Percentiles rank a stretch among this genome's conserved stretches.
Evolutionary conservation across 2,888 invertebrate species (phyloP).

Genomic region (Lepidocyrtinus sp.): DNA sequence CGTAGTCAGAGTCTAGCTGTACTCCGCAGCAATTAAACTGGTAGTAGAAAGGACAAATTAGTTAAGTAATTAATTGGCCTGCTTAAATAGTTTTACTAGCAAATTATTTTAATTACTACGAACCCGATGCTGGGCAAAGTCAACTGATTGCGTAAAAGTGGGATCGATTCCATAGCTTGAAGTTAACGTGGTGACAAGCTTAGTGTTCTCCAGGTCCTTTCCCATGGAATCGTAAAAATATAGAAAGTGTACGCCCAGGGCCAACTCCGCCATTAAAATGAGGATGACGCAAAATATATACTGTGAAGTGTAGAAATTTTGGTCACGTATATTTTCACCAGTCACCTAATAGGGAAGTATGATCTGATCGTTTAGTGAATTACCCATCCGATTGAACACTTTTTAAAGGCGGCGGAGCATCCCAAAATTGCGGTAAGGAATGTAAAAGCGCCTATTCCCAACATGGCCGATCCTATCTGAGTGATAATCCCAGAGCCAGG

Average conservation of each 20-base stretch:
- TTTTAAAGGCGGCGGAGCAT: constrained; percentile 65
- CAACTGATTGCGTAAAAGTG: constrained; percentile 67
- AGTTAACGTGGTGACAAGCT: constrained; percentile 64
- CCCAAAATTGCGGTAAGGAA: constrained; percentile 68
- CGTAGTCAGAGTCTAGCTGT: constrained; percentile 67
- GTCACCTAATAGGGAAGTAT: no score
- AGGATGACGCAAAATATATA: constrained; percentile 67
- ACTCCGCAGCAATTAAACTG: constrained; percentile 70
- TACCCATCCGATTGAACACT: constrained; percentile 70
- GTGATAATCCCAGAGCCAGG: constrained; percentile 66
- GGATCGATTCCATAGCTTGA: constrained; percentile 67
- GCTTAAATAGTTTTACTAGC: neutral
- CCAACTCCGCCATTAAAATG: constrained; percentile 66
- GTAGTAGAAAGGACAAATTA: constrained; percentile 20
- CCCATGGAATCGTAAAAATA: constrained; percentile 67
- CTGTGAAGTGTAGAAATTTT: constrained; percentile 54
- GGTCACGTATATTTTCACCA: no score
- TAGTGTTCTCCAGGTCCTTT: constrained; percentile 65
- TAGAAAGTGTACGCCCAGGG: constrained; percentile 67
- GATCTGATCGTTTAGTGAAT: no score
- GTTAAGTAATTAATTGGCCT: neutral
- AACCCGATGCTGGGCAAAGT: constrained; percentile 68
- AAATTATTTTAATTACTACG: no score
- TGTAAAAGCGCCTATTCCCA: constrained; percentile 67
- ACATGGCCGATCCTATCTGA: constrained; percentile 66